Percentiles rank a stretch among this genome's conserved stretches.
Conservation (phyloP, 2,797 vertebrate species). For the Cephalopachus bancanus region DNA sequence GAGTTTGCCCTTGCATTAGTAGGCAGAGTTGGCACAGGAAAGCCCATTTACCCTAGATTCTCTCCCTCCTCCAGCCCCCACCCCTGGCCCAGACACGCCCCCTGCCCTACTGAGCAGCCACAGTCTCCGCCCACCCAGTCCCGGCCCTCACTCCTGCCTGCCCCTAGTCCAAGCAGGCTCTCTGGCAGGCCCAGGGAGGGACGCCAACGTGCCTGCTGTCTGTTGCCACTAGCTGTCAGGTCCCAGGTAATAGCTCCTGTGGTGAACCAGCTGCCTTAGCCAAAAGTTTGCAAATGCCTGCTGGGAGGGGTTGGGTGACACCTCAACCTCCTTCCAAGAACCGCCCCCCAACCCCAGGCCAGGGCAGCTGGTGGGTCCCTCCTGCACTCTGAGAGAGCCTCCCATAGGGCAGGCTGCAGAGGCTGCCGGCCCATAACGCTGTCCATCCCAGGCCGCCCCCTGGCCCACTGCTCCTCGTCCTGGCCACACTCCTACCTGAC, state of each 20-base stretch:
- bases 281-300: constrained; percentile 56
- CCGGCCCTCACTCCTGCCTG: background rate
- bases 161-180: background rate
- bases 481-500: background rate
- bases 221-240: constrained; percentile 63
- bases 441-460: background rate
- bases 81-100: background rate
- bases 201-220: background rate
- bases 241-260: constrained; percentile 48
- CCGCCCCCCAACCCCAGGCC: fast-evolving
- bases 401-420: background rate
- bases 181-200: background rate
- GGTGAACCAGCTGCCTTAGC: constrained; percentile 55
- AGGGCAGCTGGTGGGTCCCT: background rate
- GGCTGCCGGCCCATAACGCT: fast-evolving
- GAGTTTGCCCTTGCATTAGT: background rate
- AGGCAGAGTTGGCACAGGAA: background rate
- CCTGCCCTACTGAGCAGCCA: background rate
- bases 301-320: background rate
- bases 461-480: background rate
- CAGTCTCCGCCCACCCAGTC: background rate
- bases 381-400: background rate
- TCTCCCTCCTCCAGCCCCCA: background rate
- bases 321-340: background rate
- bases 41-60: background rate